Percentiles rank a stretch among this genome's conserved stretches.
Conservation (phyloP, 2,113 vertebrate genomes). For the Naja naja region DNA sequence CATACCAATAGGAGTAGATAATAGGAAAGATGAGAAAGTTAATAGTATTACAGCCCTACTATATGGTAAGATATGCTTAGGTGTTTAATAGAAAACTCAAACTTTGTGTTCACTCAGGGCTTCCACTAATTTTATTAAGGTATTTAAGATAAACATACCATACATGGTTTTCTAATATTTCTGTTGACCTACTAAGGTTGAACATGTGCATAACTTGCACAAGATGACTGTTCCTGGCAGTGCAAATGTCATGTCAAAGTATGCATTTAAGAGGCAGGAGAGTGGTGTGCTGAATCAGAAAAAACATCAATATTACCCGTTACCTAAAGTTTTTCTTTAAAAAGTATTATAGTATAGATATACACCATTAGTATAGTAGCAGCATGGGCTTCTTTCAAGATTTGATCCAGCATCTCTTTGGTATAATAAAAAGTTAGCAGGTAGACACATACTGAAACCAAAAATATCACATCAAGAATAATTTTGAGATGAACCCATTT, state of each 20-base stretch:
- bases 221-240: not conserved
- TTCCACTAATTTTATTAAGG: constrained; percentile 3
- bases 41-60: not conserved
- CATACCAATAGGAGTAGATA: not conserved
- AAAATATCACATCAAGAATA: not conserved
- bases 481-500: constrained; percentile 14
- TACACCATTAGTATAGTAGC: not conserved
- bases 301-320: not conserved
- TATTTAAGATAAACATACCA: constrained; percentile 32
- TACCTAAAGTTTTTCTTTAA: not conserved
- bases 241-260: constrained; percentile 15
- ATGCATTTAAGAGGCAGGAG: constrained; percentile 12
- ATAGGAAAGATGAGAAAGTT: not conserved
- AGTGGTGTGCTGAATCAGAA: not conserved
- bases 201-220: constrained; percentile 7
- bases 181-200: not conserved
- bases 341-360: not conserved
- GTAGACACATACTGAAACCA: not conserved
- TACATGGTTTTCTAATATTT: not conserved
- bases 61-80: not conserved
- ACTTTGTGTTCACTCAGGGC: constrained; percentile 8
- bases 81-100: constrained; percentile 26
- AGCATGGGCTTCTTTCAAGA: not conserved
- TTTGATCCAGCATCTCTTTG: constrained; percentile 22
- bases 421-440: constrained; percentile 7